Base-by-base conservation (phyloP, 2,888 invertebrate genomes). In the Branchellion lobata region DNA sequence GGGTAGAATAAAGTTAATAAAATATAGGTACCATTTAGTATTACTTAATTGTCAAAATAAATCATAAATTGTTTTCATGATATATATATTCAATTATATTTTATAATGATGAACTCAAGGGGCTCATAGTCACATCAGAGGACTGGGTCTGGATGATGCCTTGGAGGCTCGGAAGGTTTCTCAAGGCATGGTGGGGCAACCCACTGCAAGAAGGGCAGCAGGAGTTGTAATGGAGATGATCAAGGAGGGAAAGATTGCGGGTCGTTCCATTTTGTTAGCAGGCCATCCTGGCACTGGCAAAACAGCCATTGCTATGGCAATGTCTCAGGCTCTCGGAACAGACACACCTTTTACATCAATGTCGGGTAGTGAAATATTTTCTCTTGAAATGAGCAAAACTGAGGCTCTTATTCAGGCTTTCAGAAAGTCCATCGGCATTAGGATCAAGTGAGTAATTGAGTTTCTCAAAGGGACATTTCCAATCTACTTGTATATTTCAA, bases 331-430 rank as follows among this genome's bases (percentile, higher is more conserved):
- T 0, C 88, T 97, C 11, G 96, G 96, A 0, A 91, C 91, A 0
- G 98, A 98, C 86, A 98, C 98, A 0, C 99, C 99, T 0, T 99
- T 99, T 85, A 98, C 97, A 0, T 94, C 95, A 84, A 97, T 99
- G 92, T 95, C 97, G 21, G 99, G 96, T 0, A 96, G 96, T 0
- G 99, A 99, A 89, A 96, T 99, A 81, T 99, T 95, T 88, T 98
- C 98, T 0, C 87, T 98, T 82, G 99, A 99, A 87, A 97, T 99
- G 95, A 94, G 96, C 86, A 99, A 99, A 89, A 99, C 99, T 0
- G 99, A 99, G 88, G 97, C 97, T 0, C 88, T 99, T 1, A 96
- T 96, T 0, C 99, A 99, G 87, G 93, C 98, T 0, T 93, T 99
- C 81, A 91, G 98, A 80, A 97, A 96, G 86, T 90, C 90, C 18